Conservation (phyloP, 2,113 vertebrate genomes). For the Leucopsar rothschildi region DNA sequence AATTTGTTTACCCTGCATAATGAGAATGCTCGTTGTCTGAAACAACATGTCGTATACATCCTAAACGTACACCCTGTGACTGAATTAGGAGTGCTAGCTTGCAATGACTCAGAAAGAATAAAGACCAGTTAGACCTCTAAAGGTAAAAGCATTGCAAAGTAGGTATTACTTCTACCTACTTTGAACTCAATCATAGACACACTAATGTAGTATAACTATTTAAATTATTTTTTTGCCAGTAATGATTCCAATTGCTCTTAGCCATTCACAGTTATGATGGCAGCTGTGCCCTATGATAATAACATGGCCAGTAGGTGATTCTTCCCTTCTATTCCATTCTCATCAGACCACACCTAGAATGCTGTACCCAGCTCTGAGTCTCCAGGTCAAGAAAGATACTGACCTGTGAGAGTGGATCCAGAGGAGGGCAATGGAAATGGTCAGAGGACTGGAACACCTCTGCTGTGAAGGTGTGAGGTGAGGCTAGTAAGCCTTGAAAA, state of each 20-base stretch:
- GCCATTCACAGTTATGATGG: neutral
- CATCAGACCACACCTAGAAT: neutral
- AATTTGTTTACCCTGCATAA: neutral
- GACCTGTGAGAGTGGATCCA: neutral
- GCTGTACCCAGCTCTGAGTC: neutral
- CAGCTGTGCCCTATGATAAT: neutral
- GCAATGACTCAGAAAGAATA: neutral
- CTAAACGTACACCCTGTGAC: fast-evolving
- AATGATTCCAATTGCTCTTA: neutral
- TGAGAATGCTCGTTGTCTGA: neutral
- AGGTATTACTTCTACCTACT: neutral
- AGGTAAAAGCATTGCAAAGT: neutral
- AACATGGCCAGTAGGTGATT: neutral
- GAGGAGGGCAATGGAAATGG: neutral
- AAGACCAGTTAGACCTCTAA: fast-evolving
- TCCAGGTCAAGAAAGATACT: neutral
- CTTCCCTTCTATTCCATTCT: neutral
- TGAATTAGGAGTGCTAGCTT: neutral
- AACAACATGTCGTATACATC: neutral
- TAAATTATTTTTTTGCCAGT: fast-evolving
- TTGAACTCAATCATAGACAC: neutral
- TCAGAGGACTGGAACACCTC: neutral
- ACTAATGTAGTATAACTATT: neutral
- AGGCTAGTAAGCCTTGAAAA: neutral
- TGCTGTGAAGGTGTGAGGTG: neutral